Base-by-base conservation (phyloP, 2,113 vertebrate species). In the Phrynosoma blainvillii region DNA sequence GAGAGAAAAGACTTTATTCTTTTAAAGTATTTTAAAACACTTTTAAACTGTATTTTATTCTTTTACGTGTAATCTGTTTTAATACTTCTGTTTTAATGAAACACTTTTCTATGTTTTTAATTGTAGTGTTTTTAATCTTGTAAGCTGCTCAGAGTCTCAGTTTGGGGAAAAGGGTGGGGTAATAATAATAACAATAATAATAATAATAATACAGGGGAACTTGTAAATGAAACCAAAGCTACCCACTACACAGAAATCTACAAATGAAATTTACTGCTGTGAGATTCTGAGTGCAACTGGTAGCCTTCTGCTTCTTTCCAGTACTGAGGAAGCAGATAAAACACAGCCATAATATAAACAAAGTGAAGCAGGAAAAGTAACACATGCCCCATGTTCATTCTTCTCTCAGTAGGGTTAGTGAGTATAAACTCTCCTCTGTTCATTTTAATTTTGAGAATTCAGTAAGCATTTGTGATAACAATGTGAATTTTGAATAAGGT, bases 221-320 rank as follows among this genome's bases (percentile, higher is more conserved):
- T 96, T 96, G 87, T 14, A 40, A 95, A 86, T 95, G 94, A 96
- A 96, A 97, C 95, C 93, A 92, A 95, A 97, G 96, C 96, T 97
- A 95, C 94, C 96, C 95, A 96, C 93, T 89, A 86, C 93, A 96
- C 92, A 94, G 96, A 96, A 93, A 96, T 94, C 96, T 96, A 95
- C 95, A 95, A 95, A 66, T 88, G 79, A 95, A 92, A 62, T 94
- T 96, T 96, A 14, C 71, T 36, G 94, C 94, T 95, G 91, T 93
- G 93, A 7, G 66, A 93, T 87, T 94, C 89, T 92, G 88, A 95
- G 93, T 92, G 86, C 92, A 95, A 89, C 90, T 95, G 87, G 88
- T 87, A 95, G 92, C 88, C 91, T 96, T 89, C 74, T 96, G 65
- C 88, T 93, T 92, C 90, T 87, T 93, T 84, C 13, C 42, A 92